A percentile compares a stretch with the other conserved stretches of the same genome.
Conservation (phyloP, 2,797 vertebrate species). For the Falco naumanni region DNA sequence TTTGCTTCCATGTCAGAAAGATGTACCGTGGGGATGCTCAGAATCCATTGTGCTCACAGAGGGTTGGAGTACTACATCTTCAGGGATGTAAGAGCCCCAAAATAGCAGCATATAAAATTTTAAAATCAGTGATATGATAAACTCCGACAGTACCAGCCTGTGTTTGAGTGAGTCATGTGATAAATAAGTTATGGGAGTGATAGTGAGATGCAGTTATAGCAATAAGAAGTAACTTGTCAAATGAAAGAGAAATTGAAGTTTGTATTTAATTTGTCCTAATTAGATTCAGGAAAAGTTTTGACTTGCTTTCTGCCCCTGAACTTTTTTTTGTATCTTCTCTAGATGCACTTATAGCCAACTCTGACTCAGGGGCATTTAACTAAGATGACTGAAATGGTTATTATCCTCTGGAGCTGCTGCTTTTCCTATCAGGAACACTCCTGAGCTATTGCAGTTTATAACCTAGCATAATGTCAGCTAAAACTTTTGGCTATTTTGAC, state of each 20-base stretch:
- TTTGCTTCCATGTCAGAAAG: not conserved
- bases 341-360: not conserved
- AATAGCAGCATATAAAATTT: constrained; percentile 34
- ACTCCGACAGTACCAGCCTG: not conserved
- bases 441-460: not conserved
- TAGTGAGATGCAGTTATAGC: not conserved
- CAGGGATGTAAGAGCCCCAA: not conserved
- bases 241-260: not conserved
- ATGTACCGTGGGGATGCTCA: not conserved
- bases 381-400: not conserved
- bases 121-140: constrained; percentile 20
- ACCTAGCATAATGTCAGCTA: not conserved
- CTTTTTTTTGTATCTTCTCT: not conserved
- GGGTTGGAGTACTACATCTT: not conserved
- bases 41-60: not conserved
- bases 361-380: not conserved
- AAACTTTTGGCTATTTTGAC: not conserved
- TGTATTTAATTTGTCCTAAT: not conserved
- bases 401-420: not conserved
- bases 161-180: constrained; percentile 32
- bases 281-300: not conserved
- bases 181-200: constrained; percentile 40
- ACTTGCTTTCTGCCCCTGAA: not conserved
- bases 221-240: constrained; percentile 32
- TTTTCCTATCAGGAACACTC: not conserved